These are phyloP conservation scores for Hypomecis punctinalis DNA, from an alignment of 2,888 invertebrate genomes.

Conservation along the genomic window DNA sequence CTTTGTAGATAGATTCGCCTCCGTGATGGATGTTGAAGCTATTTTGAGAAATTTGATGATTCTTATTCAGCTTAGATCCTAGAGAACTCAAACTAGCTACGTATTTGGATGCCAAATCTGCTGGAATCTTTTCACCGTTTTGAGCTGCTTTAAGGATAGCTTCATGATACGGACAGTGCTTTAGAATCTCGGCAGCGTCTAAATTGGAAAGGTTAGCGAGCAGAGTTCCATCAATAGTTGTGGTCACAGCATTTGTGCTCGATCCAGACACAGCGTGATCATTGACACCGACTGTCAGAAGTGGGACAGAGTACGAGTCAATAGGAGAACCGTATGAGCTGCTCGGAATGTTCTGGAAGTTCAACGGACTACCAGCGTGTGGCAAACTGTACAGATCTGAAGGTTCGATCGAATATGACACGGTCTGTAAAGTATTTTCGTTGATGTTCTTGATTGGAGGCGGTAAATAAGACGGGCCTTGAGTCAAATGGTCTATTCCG, in stretches of 20 bases:
- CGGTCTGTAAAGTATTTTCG: constrained; percentile 68
- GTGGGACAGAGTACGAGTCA: constrained; percentile 81
- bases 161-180: constrained; percentile 82
- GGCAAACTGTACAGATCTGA: constrained; percentile 83
- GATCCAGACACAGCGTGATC: constrained; percentile 82
- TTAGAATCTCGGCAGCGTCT: constrained; percentile 78
- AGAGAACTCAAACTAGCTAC: constrained; percentile 81
- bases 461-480: constrained; percentile 85
- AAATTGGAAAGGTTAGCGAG: constrained; percentile 70
- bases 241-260: constrained; percentile 65
- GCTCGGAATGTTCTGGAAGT: constrained; percentile 73
- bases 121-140: constrained; percentile 74
- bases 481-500: constrained; percentile 80
- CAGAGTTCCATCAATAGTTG: constrained; percentile 73
- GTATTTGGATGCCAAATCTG: constrained; percentile 80
- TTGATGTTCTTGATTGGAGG: constrained; percentile 87
- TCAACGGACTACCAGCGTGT: constrained; percentile 72
- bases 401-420: constrained; percentile 79
- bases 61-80: constrained; percentile 79
- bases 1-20: constrained; percentile 63
- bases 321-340: constrained; percentile 75
- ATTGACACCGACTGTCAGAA: constrained; percentile 69
- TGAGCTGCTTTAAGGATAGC: constrained; percentile 79
- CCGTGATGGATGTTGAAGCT: constrained; percentile 57
- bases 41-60: constrained; percentile 52